Base-by-base conservation (phyloP, 2,888 invertebrate genomes). In the Melikaiella ostensackeni region DNA sequence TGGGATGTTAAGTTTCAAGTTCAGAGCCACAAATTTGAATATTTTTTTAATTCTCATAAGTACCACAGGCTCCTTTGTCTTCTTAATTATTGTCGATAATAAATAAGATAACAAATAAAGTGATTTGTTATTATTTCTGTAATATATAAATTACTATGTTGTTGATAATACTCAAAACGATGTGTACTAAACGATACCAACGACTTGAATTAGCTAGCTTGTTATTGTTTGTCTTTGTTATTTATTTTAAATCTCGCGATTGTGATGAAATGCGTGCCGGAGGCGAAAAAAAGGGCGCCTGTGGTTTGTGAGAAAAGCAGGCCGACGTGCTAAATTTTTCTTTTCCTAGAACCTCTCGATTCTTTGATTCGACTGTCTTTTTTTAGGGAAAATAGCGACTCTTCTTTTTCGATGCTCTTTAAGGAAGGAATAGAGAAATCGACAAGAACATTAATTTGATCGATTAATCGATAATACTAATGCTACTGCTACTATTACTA, bases 401-500 rank as follows among this genome's bases (percentile, higher is more conserved):
- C 42, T 50, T 64, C 21, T 42, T 64, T 24, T 42, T 21, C 19
- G 38, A 50, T 30, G 27, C 27, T 70, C 50, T 33, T 55, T 30
- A 55, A 70, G 33, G 21, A 33, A 55, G 27, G 46, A 50, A 42
- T 66, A 66, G 42, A 21, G 13, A 70, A 70, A 70, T 70, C 50
- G 50, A 50, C 42, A 42, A 64, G 16, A 64, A 64, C 24, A 16
- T 64, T 64, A 42, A 77, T 79, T 77, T 77, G 75, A 75, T 79
- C 27, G 74, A 42, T 81, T 75, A 76, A 80, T 73, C 42, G 42
- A 75, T 83, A 78, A 78, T 79, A 78, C 74, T 75, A 57, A 75
- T 77, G 75, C 76, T 66, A 77, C 66, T 78, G 76, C 66, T 74
- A 77, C 66, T 77, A 74, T 81, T 77, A 59, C 78, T 78, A 78